Evolutionary conservation across 2,888 invertebrate species (phyloP).

Genomic region (Stenurella melanura): DNA sequence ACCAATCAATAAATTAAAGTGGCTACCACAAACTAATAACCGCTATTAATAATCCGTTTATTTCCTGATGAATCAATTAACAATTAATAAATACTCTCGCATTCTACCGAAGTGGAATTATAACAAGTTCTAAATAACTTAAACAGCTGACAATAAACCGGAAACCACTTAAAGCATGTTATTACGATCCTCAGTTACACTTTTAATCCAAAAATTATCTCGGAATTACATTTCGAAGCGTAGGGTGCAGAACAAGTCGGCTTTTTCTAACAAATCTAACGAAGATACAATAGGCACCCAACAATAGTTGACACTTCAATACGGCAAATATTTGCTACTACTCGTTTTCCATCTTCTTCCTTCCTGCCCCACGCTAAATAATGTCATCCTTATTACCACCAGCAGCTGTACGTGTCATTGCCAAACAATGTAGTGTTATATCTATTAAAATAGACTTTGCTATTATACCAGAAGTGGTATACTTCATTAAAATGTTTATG

Average conservation of each 20-base stretch:
- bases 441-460: conserved; percentile 72
- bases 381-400: conserved; percentile 59
- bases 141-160: conserved; percentile 56
- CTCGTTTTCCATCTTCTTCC: conserved; percentile 61
- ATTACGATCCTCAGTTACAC: conserved; percentile 54
- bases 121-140: conserved; percentile 37
- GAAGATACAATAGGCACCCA: conserved; percentile 68
- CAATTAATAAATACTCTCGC: background rate
- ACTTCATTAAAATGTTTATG: conserved; percentile 74
- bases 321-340: conserved; percentile 73
- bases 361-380: conserved; percentile 49
- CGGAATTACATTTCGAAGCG: conserved; percentile 63
- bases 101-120: background rate
- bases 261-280: conserved; percentile 71
- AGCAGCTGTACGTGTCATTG: conserved; percentile 71
- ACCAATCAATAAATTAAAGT: conserved; percentile 16
- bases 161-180: conserved; percentile 58
- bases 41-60: conserved; percentile 17
- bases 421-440: conserved; percentile 70
- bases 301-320: conserved; percentile 74
- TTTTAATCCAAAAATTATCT: conserved; percentile 64
- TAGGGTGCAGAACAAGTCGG: conserved; percentile 51
- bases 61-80: conserved; percentile 15
- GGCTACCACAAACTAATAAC: background rate
- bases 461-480: conserved; percentile 71